Conservation (phyloP, 2,888 invertebrate genomes). For the Synanthedon myopaeformis region DNA sequence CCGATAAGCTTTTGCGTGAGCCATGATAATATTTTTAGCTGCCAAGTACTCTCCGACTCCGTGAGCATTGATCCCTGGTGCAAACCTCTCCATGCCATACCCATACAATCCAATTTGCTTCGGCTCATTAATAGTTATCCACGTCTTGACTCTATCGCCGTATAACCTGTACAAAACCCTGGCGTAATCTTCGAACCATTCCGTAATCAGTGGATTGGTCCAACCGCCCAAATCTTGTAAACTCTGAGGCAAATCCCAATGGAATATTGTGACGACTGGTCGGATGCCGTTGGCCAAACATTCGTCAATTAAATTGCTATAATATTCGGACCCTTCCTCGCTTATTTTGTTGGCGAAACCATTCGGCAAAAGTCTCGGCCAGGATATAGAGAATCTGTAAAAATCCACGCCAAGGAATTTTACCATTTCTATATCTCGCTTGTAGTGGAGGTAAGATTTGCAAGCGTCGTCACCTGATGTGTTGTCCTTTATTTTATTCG, state of each 20-base stretch:
- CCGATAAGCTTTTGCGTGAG: constrained; percentile 75
- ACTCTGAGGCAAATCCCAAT: constrained; percentile 70
- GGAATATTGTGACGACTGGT: constrained; percentile 72
- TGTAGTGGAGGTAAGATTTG: constrained; percentile 63
- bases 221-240: constrained; percentile 63
- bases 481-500: constrained; percentile 11
- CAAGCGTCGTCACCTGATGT: constrained; percentile 72
- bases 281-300: constrained; percentile 69
- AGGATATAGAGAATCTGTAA: constrained; percentile 74
- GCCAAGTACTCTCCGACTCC: constrained; percentile 70
- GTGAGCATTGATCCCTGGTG: constrained; percentile 30
- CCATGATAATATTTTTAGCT: constrained; percentile 73
- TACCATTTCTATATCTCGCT: constrained; percentile 50
- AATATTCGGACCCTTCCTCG: constrained; percentile 74
- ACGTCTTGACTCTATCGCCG: constrained; percentile 73
- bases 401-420: constrained; percentile 44
- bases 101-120: constrained; percentile 38
- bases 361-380: constrained; percentile 75
- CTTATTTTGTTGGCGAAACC: constrained; percentile 72
- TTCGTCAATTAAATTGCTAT: constrained; percentile 76
- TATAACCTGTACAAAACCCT: constrained; percentile 64
- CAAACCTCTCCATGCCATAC: constrained; percentile 48
- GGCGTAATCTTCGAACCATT: constrained; percentile 75
- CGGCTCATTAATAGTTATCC: constrained; percentile 83
- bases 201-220: constrained; percentile 71